Percentiles rank a stretch among this genome's conserved stretches.
Conservation (phyloP, 2,888 invertebrate species). For the Hemithea aestivaria region DNA sequence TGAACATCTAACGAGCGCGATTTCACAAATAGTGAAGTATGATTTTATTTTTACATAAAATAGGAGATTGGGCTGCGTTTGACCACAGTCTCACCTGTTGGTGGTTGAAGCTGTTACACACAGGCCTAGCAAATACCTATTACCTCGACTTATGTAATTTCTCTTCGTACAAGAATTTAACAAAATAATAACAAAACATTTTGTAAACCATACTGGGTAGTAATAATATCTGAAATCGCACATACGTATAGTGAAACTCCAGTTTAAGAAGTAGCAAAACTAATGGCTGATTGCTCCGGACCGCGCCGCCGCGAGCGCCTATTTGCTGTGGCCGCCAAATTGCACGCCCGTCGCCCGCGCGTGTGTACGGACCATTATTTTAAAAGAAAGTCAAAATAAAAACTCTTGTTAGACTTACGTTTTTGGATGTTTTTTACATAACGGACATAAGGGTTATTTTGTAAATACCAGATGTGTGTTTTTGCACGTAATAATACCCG, state of each 20-base stretch:
- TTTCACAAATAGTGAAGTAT: no score
- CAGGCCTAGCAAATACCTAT: no score
- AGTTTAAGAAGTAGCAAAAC: constrained; percentile 29
- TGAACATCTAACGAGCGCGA: no score
- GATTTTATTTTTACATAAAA: no score
- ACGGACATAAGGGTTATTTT: background rate
- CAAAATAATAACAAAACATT: no score
- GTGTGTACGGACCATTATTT: constrained; percentile 45
- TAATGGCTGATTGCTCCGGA: constrained; percentile 50
- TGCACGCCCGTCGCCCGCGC: constrained; percentile 58
- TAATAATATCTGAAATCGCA: constrained; percentile 7
- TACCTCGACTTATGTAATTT: no score
- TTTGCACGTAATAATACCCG: no score
- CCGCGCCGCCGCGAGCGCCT: constrained; percentile 57
- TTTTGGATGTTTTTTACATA: constrained; percentile 16
- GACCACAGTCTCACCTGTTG: no score
- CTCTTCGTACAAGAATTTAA: no score
- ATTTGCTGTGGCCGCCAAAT: constrained; percentile 69
- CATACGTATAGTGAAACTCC: constrained; percentile 24
- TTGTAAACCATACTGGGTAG: background rate
- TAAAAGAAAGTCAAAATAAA: constrained; percentile 24
- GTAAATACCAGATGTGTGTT: no score
- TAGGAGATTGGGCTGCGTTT: no score
- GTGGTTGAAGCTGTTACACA: no score
- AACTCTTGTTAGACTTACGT: constrained; percentile 22